Conservation (phyloP, 2,888 invertebrate species). For the Fragum whitleyi region DNA sequence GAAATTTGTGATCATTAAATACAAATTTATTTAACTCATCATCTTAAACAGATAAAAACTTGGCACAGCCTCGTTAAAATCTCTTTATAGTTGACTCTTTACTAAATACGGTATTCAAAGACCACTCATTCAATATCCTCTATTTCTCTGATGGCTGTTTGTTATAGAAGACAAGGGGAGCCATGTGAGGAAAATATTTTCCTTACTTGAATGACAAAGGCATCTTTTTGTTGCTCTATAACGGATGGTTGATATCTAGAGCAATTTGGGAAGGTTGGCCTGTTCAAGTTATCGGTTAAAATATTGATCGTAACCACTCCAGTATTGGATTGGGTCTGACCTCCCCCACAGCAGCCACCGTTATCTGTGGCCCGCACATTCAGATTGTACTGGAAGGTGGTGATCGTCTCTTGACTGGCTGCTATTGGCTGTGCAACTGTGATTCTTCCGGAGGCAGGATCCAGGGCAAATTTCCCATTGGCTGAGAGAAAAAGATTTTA, state of each 20-base stretch:
- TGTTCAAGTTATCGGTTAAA: constrained; percentile 98
- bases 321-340: constrained; percentile 91
- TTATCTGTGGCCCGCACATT: constrained; percentile 99
- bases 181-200: no score
- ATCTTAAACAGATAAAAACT: no score
- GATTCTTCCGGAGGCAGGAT: constrained; percentile 81
- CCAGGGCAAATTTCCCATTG: constrained; percentile 73
- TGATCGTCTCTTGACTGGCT: constrained; percentile 54
- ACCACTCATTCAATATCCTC: no score
- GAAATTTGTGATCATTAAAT: no score
- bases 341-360: constrained; percentile 95
- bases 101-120: no score
- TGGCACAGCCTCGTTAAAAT: no score
- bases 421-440: constrained; percentile 68
- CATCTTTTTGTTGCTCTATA: constrained; percentile 40
- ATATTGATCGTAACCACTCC: constrained; percentile 98
- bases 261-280: constrained; percentile 91
- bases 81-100: no score
- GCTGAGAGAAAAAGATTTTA: constrained; percentile 33
- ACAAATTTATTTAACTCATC: no score
- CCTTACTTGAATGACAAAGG: constrained; percentile 32
- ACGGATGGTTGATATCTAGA: constrained; percentile 30
- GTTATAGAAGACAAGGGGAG: no score
- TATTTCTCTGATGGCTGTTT: no score
- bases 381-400: constrained; percentile 90